phyloP scores from a whole-genome alignment of 2,797 vertebrate genomes.

The Coranthus polyacanthus region DNA sequence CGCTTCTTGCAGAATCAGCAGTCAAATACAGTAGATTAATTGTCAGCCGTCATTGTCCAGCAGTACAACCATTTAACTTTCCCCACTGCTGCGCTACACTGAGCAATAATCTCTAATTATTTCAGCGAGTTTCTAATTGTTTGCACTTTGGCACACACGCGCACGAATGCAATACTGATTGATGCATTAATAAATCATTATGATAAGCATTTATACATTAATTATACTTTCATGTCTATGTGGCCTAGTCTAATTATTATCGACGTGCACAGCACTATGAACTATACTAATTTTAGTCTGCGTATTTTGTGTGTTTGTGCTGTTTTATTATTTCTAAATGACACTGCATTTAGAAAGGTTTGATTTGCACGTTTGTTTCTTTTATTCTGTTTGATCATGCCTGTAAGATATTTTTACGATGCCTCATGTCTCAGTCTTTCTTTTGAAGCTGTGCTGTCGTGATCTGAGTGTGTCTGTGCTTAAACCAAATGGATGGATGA shows the following conservation, averaged over 20 bases:
- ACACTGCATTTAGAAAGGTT: no score
- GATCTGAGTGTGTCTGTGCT: not conserved
- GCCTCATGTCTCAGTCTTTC: not conserved
- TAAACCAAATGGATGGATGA: not conserved
- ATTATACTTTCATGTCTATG: conserved; percentile 1
- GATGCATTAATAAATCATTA: conserved; percentile 31
- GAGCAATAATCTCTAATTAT: conserved; percentile 38
- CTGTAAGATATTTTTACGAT: not conserved
- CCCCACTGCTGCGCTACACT: not conserved
- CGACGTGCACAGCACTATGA: not conserved
- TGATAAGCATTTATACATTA: not conserved
- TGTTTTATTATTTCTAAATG: no score
- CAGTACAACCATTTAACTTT: not conserved
- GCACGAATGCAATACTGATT: conserved; percentile 7
- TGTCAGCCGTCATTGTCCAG: conserved; percentile 15
- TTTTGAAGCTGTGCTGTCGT: no score
- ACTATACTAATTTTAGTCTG: not conserved
- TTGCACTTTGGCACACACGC: conserved; percentile 12
- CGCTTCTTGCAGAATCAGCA: no score
- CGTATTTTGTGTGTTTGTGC: not conserved
- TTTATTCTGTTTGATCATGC: not conserved
- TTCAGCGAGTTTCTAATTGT: conserved; percentile 24
- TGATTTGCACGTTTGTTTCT: not conserved
- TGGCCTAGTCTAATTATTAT: conserved; percentile 3
- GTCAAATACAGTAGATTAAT: conserved; percentile 21